Base-by-base conservation (phyloP, 2,113 vertebrate genomes). In the Chinchilla lanigera region DNA sequence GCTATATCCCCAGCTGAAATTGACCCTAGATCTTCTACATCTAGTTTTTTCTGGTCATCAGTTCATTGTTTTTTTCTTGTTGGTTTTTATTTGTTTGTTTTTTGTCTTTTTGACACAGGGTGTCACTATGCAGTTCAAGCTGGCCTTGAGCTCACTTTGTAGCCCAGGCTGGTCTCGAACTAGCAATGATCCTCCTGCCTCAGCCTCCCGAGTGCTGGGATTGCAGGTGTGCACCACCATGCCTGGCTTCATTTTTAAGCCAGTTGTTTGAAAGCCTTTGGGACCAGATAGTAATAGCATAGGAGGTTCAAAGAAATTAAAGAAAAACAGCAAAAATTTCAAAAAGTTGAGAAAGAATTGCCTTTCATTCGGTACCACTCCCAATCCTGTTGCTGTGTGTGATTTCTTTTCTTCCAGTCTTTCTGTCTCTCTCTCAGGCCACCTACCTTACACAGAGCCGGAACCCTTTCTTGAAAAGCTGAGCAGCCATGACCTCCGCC, bases 401-500 rank as follows among this genome's bases (percentile, higher is more conserved):
- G 22, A 30, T 93, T 14, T 95, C n/a, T 82, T 96, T 90, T 93
- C 58, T 96, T 86, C 54, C 54, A 78, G 96, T 87, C 88, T 84
- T 71, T 54, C 58, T 19, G 14, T 47, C 52, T 14, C 22, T 75
- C 67, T 38, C 69, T 81, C 67, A 87, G 82, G 65, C 71, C 41
- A 8, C 58, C 54, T 9, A 50, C 69, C 47, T 89, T 60, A 61
- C 44, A 65, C 10, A 8, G 35, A 80, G 77, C 58, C 63, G 28
- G 84, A 78, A 60, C 73, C 63, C 35, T 89, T 63, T 80, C 86
- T 50, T 41, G 75, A 87, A 89, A 75, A 86, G 52, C 93, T 93
- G 47, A 90, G 81, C 65, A 94, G 84, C 26, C 33, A 98, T 98
- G 98, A 87, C 65, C 33, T 80, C 93, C 86, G 97, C 98, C 0